These are phyloP conservation scores for Drosophila sechellia DNA, from an alignment of 1,140 invertebrate genomes.

Conservation along the genomic window DNA sequence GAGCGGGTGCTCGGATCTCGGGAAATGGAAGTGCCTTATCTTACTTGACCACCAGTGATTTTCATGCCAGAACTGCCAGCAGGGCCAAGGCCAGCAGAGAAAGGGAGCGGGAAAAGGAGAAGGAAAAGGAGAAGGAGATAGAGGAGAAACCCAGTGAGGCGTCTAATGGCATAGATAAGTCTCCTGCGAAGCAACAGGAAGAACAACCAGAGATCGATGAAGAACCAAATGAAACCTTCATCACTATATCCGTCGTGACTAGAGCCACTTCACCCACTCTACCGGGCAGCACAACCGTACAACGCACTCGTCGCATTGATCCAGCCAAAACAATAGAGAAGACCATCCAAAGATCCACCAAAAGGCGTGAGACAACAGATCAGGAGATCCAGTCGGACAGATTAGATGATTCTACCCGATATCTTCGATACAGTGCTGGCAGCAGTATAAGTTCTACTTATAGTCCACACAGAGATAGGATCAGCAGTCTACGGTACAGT, in stretches of 20 bases:
- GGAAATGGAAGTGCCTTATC: conserved; percentile 61
- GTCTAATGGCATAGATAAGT: conserved; percentile 17
- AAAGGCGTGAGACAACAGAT: conserved; percentile 86
- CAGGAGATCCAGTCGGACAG: conserved; percentile 89
- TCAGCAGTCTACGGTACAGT: conserved; percentile 81
- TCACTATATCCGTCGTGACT: conserved; percentile 88
- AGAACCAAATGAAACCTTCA: conserved; percentile 75
- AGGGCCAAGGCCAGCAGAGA: conserved; percentile 64
- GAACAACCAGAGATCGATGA: not conserved
- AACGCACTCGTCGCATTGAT: conserved; percentile 88
- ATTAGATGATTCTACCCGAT: conserved; percentile 87
- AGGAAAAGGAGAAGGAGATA: conserved; percentile 16
- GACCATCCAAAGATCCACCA: conserved; percentile 86
- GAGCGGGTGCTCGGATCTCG: conserved; percentile 17
- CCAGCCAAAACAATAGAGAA: conserved; percentile 89
- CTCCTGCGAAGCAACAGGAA: not conserved
- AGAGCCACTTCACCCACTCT: conserved; percentile 91
- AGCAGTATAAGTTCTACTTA: conserved; percentile 87
- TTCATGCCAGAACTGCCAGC: conserved; percentile 73
- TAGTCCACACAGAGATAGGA: conserved; percentile 88
- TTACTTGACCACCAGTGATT: conserved; percentile 79
- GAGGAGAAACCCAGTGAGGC: conserved; percentile 1
- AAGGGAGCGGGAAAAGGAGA: conserved; percentile 60
- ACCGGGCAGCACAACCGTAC: conserved; percentile 86
- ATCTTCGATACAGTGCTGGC: conserved; percentile 86